A percentile compares a stretch with the other conserved stretches of the same genome.
Conservation (phyloP, 2,113 vertebrate species). For the Zootoca vivipara region DNA sequence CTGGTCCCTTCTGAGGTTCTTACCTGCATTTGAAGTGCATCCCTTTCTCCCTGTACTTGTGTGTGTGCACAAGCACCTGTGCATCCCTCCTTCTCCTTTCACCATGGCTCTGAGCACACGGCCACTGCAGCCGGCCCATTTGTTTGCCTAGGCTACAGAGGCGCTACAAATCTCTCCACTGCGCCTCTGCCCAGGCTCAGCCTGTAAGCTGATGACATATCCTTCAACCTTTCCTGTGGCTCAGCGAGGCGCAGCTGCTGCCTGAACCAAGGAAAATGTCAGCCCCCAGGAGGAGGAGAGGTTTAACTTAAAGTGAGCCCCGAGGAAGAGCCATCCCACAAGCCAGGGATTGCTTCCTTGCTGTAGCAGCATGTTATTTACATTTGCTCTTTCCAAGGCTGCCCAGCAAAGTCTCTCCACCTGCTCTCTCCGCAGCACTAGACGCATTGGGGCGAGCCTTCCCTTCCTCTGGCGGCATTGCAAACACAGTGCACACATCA, state of each 20-base stretch:
- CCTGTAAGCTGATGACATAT: background rate
- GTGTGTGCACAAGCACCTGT: no score
- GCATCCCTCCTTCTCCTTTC: background rate
- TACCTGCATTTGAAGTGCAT: background rate
- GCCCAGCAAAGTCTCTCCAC: background rate
- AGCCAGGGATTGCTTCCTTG: constrained; percentile 45
- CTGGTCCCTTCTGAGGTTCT: background rate
- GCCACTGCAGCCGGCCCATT: background rate
- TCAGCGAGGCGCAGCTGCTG: constrained; percentile 58
- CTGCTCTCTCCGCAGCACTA: background rate
- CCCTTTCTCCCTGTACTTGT: background rate
- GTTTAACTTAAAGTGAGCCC: constrained; percentile 58
- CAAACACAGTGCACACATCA: background rate
- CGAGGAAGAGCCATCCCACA: constrained; percentile 41
- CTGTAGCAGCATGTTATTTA: constrained; percentile 36
- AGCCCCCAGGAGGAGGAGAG: constrained; percentile 60
- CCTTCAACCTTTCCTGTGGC: constrained; percentile 55
- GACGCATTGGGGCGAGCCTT: background rate
- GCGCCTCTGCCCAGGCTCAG: constrained; percentile 26
- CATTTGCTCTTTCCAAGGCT: constrained; percentile 54
- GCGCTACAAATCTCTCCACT: constrained; percentile 16
- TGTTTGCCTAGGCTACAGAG: background rate
- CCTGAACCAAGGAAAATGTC: constrained; percentile 69
- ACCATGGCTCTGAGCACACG: background rate
- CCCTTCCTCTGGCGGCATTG: background rate